Percentiles rank a stretch among this genome's conserved stretches.
Evolutionary conservation across 2,888 invertebrate genomes (phyloP).

Genomic region (Drosophila mayaguana): DNA sequence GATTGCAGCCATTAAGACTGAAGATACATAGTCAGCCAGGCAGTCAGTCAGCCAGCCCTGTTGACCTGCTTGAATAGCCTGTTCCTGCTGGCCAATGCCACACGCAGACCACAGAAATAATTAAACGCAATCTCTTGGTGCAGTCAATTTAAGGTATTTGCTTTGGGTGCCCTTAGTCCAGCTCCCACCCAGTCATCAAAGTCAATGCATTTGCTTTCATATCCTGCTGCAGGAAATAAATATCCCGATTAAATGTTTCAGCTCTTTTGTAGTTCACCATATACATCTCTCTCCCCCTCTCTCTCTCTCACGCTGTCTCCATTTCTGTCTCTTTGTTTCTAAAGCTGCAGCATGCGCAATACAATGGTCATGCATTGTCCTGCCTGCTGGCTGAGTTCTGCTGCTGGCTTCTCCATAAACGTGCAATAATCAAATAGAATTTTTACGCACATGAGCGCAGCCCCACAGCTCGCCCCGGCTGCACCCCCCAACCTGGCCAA

Average conservation of each 20-base stretch:
- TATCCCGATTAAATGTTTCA: conserved; percentile 69
- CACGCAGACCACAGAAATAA: conserved; percentile 55
- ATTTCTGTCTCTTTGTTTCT: neutral
- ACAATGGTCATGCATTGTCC: conserved; percentile 28
- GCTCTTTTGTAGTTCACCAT: conserved; percentile 23
- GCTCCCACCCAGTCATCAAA: conserved; percentile 47
- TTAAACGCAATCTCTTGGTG: conserved; percentile 55
- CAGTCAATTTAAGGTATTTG: conserved; percentile 58
- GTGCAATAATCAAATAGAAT: conserved; percentile 76
- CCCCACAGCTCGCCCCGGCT: neutral
- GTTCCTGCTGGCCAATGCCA: neutral
- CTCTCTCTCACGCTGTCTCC: neutral
- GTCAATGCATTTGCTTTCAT: conserved; percentile 54
- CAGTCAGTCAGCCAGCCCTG: neutral
- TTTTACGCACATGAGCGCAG: conserved; percentile 70
- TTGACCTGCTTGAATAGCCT: conserved; percentile 3
- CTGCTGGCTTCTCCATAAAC: conserved; percentile 41
- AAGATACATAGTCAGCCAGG: conserved; percentile 18
- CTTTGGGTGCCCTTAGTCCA: conserved; percentile 20
- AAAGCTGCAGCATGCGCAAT: conserved; percentile 4
- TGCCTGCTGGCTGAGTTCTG: conserved; percentile 2
- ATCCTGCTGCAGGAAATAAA: conserved; percentile 76
- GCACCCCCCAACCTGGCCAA: neutral
- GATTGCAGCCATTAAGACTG: conserved; percentile 55
- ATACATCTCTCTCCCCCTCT: neutral